Evolutionary conservation across 2,797 vertebrate genomes (phyloP).

Genomic region (Fundulus diaphanus): DNA sequence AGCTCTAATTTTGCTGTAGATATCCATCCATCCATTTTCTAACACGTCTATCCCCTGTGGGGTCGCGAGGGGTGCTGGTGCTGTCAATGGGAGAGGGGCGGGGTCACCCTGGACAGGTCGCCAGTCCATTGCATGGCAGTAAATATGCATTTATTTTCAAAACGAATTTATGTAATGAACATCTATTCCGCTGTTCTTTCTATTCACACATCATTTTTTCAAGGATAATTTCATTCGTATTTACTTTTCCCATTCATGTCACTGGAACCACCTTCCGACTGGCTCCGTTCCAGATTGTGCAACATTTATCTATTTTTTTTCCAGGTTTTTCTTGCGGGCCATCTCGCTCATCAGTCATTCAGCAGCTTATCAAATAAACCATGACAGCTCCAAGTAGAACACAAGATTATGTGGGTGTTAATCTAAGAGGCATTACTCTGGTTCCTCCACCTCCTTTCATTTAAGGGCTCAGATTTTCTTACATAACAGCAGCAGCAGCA

Average conservation of each 20-base stretch:
- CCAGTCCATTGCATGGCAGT: too few relatives aligned
- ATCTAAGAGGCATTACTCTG: constrained; percentile 79
- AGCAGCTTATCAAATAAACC: constrained; percentile 67
- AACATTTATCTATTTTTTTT: constrained; percentile 18
- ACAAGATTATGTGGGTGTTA: constrained; percentile 82
- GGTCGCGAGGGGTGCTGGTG: too few relatives aligned
- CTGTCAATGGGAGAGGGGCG: too few relatives aligned
- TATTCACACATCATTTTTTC: too few relatives aligned
- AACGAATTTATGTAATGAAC: not conserved
- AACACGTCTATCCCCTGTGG: too few relatives aligned
- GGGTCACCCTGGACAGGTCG: too few relatives aligned
- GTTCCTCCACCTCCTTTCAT: constrained; percentile 65
- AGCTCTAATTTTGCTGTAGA: not conserved
- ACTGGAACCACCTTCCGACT: not conserved
- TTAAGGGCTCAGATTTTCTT: constrained; percentile 63
- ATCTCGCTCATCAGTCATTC: constrained; percentile 47
- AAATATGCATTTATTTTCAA: too few relatives aligned
- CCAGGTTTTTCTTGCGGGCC: constrained; percentile 11
- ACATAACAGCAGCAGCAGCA: constrained; percentile 63
- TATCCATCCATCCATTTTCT: too few relatives aligned
- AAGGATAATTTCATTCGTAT: too few relatives aligned
- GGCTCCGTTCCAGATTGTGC: not conserved
- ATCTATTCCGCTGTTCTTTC: not conserved
- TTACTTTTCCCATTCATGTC: constrained; percentile 3
- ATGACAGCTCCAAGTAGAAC: constrained; percentile 68